Percentiles rank a stretch among this genome's conserved stretches.
These are phyloP conservation scores for Chaetodon trifascialis DNA, from an alignment of 2,113 vertebrate genomes.

Conservation along the genomic window DNA sequence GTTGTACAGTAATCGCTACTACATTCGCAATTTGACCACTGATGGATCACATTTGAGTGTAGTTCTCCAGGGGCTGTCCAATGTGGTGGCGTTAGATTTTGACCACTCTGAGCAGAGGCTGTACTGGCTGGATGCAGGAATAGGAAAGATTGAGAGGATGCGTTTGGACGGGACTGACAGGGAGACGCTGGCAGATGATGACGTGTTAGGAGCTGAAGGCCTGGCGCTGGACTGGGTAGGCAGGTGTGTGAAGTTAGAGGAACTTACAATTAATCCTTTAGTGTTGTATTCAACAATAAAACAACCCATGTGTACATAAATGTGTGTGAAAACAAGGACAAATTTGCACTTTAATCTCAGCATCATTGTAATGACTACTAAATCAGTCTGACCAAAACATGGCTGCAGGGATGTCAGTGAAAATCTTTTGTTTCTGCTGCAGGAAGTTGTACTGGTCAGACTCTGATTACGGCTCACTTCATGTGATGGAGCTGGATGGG, in stretches of 20 bases:
- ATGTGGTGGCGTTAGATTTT: slow-evolving; percentile 76
- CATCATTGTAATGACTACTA: not conserved
- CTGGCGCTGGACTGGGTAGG: slow-evolving; percentile 82
- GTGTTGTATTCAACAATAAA: not conserved
- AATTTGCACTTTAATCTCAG: not conserved
- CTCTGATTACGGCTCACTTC: slow-evolving; percentile 67
- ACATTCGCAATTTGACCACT: slow-evolving; percentile 79
- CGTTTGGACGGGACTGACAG: slow-evolving; percentile 76
- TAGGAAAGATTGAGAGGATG: slow-evolving; percentile 78
- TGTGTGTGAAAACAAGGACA: not conserved
- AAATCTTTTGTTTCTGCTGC: slow-evolving; percentile 24
- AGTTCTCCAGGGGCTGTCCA: slow-evolving; percentile 76
- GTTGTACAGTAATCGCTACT: slow-evolving; percentile 82
- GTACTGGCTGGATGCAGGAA: slow-evolving; percentile 77
- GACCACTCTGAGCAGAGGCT: slow-evolving; percentile 77
- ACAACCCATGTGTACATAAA: not conserved
- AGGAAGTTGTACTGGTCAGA: slow-evolving; percentile 83
- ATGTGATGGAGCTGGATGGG: slow-evolving; percentile 83
- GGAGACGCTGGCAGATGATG: slow-evolving; percentile 57
- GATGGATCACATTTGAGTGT: slow-evolving; percentile 77
- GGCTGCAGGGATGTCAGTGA: not conserved
- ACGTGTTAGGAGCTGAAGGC: slow-evolving; percentile 69
- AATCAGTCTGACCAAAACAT: not conserved
- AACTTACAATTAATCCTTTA: not conserved
- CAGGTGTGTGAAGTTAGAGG: slow-evolving; percentile 65